phyloP scores from a whole-genome alignment of 2,888 invertebrate genomes.

The Cheilosia variabilis region DNA sequence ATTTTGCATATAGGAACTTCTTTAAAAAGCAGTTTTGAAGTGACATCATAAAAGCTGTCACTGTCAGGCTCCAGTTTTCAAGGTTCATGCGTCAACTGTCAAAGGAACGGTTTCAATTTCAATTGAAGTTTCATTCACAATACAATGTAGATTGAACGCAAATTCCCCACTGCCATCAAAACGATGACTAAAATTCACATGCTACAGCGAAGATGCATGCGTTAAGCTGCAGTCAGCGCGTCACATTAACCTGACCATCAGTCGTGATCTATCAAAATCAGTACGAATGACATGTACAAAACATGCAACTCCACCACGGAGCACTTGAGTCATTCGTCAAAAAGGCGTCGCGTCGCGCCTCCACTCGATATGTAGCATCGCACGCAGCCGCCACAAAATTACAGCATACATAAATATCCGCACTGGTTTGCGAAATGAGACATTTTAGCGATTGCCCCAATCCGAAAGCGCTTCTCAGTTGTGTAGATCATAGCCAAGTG shows the following conservation, averaged over 20 bases:
- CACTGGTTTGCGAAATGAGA: conserved; percentile 69
- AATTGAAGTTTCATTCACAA: too few species aligned
- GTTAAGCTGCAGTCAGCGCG: conserved; percentile 54
- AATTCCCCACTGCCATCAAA: too few species aligned
- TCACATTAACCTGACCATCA: conserved; percentile 72
- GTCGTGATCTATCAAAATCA: conserved; percentile 73
- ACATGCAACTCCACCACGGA: conserved; percentile 68
- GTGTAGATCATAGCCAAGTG: conserved; percentile 43
- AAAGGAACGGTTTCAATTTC: too few species aligned
- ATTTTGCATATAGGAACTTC: too few species aligned
- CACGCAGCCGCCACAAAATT: conserved; percentile 7
- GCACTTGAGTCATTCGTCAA: conserved; percentile 73
- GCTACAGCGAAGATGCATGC: not conserved
- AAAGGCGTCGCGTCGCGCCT: conserved; percentile 42
- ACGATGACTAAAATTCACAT: too few species aligned
- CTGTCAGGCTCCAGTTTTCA: too few species aligned
- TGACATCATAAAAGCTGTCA: too few species aligned
- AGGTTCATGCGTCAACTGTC: too few species aligned
- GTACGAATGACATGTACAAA: conserved; percentile 69
- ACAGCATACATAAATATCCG: conserved; percentile 18
- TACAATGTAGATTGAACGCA: too few species aligned
- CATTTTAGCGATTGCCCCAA: conserved; percentile 69
- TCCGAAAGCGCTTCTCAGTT: conserved; percentile 67
- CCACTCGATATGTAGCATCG: conserved; percentile 20
- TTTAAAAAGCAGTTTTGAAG: too few species aligned